A percentile compares a stretch with the other conserved stretches of the same genome.
Evolutionary conservation across 2,113 vertebrate species (phyloP).

Genomic region (Hippocampus barbouri): DNA sequence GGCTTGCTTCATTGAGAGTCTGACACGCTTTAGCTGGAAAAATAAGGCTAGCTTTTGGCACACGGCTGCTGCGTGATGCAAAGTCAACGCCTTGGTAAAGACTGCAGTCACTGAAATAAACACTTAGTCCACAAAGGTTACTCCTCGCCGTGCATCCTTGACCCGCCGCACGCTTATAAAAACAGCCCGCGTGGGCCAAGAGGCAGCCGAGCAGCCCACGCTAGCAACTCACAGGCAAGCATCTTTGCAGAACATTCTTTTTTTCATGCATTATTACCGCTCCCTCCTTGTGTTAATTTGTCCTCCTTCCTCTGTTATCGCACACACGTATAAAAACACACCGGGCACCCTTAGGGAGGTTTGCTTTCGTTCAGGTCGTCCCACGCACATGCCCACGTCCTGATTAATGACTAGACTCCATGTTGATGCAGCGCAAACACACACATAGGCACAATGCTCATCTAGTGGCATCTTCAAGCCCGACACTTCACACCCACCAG

Average conservation of each 20-base stretch:
- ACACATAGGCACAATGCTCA: slow-evolving; percentile 13
- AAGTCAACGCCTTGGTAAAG: not conserved
- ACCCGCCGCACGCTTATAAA: slow-evolving; percentile 44
- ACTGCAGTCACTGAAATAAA: slow-evolving; percentile 10
- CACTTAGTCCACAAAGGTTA: slow-evolving; percentile 15
- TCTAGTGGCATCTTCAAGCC: slow-evolving; percentile 37
- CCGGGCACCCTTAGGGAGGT: not conserved
- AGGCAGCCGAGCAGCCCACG: slow-evolving; percentile 40
- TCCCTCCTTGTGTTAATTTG: slow-evolving; percentile 1
- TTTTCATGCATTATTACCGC: not conserved
- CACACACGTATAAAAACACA: slow-evolving; percentile 1
- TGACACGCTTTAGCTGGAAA: not conserved
- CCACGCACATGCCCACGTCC: slow-evolving; percentile 59
- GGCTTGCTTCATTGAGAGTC: not conserved
- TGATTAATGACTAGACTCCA: slow-evolving; percentile 68
- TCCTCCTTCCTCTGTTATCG: not conserved
- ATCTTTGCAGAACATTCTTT: slow-evolving; percentile 4
- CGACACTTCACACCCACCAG: slow-evolving; percentile 48
- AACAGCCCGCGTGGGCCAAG: slow-evolving; percentile 46
- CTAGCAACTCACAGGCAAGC: slow-evolving; percentile 32
- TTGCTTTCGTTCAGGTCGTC: slow-evolving; percentile 53
- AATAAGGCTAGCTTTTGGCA: not conserved
- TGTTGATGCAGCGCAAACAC: slow-evolving; percentile 27
- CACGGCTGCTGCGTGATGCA: not conserved
- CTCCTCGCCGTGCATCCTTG: slow-evolving; percentile 26